A percentile compares a stretch with the other conserved stretches of the same genome.
These are phyloP conservation scores for Kryptolebias ocellatus DNA, from an alignment of 2,797 vertebrate species.

Conservation along the genomic window DNA sequence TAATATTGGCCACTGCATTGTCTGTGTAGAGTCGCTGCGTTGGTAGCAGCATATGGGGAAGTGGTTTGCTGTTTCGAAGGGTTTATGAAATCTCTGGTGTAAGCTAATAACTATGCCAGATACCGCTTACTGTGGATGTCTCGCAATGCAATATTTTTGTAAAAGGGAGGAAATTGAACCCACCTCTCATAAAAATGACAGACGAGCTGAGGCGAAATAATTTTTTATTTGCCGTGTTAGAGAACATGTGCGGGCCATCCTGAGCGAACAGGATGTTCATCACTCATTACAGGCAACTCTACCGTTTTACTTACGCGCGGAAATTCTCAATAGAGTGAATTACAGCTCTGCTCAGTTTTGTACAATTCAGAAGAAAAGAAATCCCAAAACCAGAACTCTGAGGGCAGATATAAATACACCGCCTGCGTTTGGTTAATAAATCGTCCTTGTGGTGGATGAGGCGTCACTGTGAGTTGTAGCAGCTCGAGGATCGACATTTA, in stretches of 20 bases:
- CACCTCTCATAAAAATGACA: slow-evolving; percentile 36
- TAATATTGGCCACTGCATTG: slow-evolving; percentile 20
- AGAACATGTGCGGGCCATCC: slow-evolving; percentile 38
- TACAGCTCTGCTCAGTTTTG: slow-evolving; percentile 7
- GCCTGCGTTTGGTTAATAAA: neutral
- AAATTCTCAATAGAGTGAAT: slow-evolving; percentile 13
- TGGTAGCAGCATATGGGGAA: slow-evolving; percentile 37
- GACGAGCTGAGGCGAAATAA: slow-evolving; percentile 42
- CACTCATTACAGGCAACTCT: slow-evolving; percentile 6
- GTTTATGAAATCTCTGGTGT: slow-evolving; percentile 38
- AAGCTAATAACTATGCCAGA: slow-evolving; percentile 39
- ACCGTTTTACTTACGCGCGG: slow-evolving; percentile 25
- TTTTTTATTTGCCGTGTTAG: slow-evolving; percentile 45
- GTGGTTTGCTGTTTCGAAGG: slow-evolving; percentile 27
- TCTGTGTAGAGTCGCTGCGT: slow-evolving; percentile 14
- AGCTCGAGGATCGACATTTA: neutral
- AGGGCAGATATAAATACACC: neutral
- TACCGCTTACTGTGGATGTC: slow-evolving; percentile 32
- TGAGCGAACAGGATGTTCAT: slow-evolving; percentile 28
- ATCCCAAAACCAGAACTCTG: slow-evolving; percentile 5
- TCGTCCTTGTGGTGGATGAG: neutral
- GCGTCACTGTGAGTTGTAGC: neutral
- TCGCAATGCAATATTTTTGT: slow-evolving; percentile 30
- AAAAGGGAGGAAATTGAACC: slow-evolving; percentile 34
- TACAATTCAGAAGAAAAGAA: slow-evolving; percentile 23